phyloP scores from a whole-genome alignment of 2,797 vertebrate species.

The Limnodromus scolopaceus region DNA sequence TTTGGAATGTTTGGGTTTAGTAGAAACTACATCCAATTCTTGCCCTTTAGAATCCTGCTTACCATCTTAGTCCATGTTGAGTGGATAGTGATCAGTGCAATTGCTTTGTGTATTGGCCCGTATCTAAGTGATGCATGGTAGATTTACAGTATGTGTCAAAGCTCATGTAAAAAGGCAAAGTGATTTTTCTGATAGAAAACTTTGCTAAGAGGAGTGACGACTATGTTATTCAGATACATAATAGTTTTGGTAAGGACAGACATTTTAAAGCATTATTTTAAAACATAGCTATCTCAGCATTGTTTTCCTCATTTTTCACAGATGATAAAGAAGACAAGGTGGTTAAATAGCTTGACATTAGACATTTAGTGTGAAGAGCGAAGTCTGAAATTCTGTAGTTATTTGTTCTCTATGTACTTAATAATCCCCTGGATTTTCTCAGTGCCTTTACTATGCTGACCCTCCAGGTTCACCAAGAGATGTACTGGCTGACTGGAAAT shows the following conservation, averaged over 20 bases:
- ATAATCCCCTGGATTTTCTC: background rate
- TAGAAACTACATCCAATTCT: background rate
- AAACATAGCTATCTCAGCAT: background rate
- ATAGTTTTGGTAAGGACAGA: background rate
- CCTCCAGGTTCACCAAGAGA: background rate
- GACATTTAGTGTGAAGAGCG: background rate
- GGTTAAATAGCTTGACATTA: background rate
- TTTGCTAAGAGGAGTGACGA: background rate
- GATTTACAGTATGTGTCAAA: background rate
- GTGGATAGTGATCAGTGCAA: background rate
- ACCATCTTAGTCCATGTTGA: background rate
- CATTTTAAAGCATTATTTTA: background rate
- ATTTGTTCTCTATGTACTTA: background rate
- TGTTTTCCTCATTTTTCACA: background rate
- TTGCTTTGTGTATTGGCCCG: background rate
- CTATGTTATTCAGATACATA: background rate
- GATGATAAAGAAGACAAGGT: background rate
- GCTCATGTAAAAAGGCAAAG: background rate
- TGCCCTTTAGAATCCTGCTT: background rate
- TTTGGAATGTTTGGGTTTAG: background rate
- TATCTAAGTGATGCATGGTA: background rate
- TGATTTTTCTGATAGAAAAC: background rate
- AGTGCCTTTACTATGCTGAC: background rate
- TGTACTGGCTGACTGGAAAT: background rate
- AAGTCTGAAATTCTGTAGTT: background rate